These are phyloP conservation scores for Agrochola litura DNA, from an alignment of 2,888 invertebrate genomes.

Conservation along the genomic window DNA sequence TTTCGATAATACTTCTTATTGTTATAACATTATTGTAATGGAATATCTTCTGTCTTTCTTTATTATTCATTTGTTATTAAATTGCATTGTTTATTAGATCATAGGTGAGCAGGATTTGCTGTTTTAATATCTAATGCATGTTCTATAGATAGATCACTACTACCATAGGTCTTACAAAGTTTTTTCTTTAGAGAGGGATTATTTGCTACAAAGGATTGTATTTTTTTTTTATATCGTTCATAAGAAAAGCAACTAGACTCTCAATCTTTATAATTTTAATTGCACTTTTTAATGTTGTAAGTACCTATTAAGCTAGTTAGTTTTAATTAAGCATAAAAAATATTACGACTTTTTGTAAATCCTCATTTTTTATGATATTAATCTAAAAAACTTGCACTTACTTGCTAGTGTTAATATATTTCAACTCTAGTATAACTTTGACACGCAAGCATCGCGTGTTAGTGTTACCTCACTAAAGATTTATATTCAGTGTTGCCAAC, in stretches of 20 bases:
- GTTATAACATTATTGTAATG: conserved; percentile 7
- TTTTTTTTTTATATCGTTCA: neutral
- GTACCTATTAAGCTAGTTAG: neutral
- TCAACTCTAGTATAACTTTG: conserved; percentile 52
- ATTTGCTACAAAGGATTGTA: neutral
- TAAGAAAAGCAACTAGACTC: neutral
- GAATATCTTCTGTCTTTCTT: neutral
- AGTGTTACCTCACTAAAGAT: conserved; percentile 56
- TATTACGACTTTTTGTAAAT: conserved; percentile 16
- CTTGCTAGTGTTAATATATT: conserved; percentile 52
- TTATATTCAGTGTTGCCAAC: conserved; percentile 56
- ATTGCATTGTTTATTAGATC: neutral
- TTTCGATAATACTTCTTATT: conserved; percentile 16
- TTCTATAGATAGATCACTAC: neutral
- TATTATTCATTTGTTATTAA: neutral
- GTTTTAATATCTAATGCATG: neutral
- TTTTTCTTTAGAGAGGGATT: neutral
- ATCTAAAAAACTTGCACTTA: conserved; percentile 32
- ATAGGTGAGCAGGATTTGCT: neutral
- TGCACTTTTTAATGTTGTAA: conserved; percentile 4
- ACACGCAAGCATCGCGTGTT: conserved; percentile 65
- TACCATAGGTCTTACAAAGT: neutral
- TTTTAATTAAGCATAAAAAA: conserved; percentile 7
- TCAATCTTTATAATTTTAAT: neutral
- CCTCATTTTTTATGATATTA: conserved; percentile 2